Evolutionary conservation across 1,140 invertebrate species (phyloP), one percentile per base, ranked within the genome.

Genomic region (Reticulitermes speratus): DNA sequence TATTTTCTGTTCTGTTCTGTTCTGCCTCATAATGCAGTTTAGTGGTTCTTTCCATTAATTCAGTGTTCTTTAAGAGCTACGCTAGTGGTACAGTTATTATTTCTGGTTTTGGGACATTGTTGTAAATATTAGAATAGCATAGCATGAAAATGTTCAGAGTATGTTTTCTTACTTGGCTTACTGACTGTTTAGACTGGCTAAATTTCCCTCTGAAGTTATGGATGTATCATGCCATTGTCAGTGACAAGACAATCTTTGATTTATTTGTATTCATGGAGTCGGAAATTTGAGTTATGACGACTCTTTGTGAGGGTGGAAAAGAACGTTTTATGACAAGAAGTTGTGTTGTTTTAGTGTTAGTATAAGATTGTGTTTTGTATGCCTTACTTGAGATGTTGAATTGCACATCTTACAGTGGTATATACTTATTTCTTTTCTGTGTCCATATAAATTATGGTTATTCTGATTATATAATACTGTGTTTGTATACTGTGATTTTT

Each of bases 81-180:
- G n/a, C 65, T 75, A 30, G 65, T 75, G 25, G 19, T n/a, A 48
- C 45, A 55, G 19, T 55, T 19, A 55, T 55, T 55, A 30, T n/a
- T n/a, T 75, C 25, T 75, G 65, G 65, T 75, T 75, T 75, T 75
- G 65, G 65, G 65, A 30, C 7, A 8, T 75, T 30, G n/a, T 30
- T 75, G 65, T 75, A 75, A 75, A 75, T 75, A n/a, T n/a, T 75
- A 75, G 65, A 75, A 75, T 65, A 75, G 65, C 14, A 25, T 14
- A 75, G 65, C 65, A 75, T 75, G 65, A 30, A 75, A n/a, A 30
- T 75, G n/a, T 30, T 75, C 16, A 25, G 5, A 75, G 65, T 75
- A 65, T 38, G 65, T 8, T 75, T 75, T 75, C n/a, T 8, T 75
- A 75, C n/a, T 30, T 75, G 65, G n/a, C n/a, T 75, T 75, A 75